These are phyloP conservation scores for Panzeria rudis DNA, from an alignment of 2,888 invertebrate genomes.

Conservation along the genomic window DNA sequence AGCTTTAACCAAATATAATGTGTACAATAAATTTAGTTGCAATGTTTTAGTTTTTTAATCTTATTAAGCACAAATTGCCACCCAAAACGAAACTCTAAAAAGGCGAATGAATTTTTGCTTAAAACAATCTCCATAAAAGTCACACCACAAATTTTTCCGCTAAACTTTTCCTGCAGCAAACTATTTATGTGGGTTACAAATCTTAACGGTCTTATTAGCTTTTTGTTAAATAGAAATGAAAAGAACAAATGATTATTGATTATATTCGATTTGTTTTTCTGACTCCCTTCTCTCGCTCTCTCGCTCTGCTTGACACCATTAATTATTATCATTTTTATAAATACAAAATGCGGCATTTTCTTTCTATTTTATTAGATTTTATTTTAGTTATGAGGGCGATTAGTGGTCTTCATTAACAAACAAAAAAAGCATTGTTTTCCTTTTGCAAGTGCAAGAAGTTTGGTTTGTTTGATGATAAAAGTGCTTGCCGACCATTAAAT, in stretches of 20 bases:
- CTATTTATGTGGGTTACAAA: neutral
- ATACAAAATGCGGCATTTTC: conserved; percentile 64
- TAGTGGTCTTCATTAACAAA: conserved; percentile 30
- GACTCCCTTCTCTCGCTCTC: neutral
- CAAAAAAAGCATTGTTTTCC: neutral
- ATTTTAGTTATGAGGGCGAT: conserved; percentile 68
- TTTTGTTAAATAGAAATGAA: conserved; percentile 5
- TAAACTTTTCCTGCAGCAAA: neutral
- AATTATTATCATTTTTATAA: conserved; percentile 74
- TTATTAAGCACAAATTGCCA: conserved; percentile 33
- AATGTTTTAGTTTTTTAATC: neutral
- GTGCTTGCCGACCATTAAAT: conserved; percentile 31
- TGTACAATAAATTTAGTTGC: neutral
- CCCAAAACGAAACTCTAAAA: conserved; percentile 26
- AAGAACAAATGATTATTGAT: conserved; percentile 51
- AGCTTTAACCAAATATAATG: neutral
- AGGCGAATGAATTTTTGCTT: neutral
- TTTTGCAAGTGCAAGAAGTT: neutral
- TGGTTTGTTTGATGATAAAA: neutral
- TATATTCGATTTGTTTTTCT: conserved; percentile 51
- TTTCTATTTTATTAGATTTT: conserved; percentile 63
- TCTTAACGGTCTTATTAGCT: neutral
- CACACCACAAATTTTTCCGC: neutral
- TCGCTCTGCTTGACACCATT: conserved; percentile 13
- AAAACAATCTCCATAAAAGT: neutral